Conservation (phyloP, 2,113 vertebrate genomes). For the Prietella phreatophila region DNA sequence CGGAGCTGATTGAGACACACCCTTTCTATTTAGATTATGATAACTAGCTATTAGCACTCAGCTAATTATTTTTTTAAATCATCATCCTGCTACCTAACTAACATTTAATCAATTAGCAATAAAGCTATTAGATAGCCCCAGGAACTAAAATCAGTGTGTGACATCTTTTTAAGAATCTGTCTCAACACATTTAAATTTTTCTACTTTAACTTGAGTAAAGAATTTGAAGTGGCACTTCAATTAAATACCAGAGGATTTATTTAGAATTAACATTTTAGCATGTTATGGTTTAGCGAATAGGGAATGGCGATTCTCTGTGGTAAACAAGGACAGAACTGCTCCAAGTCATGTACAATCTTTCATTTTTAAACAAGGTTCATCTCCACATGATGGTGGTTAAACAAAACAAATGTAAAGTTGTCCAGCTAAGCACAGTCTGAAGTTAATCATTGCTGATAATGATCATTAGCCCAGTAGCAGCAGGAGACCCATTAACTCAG, state of each 20-base stretch:
- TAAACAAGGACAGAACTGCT: not conserved
- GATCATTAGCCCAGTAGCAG: slow-evolving; percentile 9
- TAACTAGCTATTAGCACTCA: not conserved
- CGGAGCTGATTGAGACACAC: too few relatives aligned
- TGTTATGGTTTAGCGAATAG: not conserved
- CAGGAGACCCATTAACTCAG: slow-evolving; percentile 20
- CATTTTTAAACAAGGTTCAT: slow-evolving; percentile 11
- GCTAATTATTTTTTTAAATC: not conserved
- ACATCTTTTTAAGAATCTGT: not conserved
- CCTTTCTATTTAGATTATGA: not conserved
- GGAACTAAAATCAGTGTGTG: not conserved
- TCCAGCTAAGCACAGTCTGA: not conserved
- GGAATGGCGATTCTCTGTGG: not conserved
- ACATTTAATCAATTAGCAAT: not conserved
- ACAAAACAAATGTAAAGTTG: not conserved
- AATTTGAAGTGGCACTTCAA: not conserved
- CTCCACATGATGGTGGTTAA: not conserved
- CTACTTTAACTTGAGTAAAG: not conserved
- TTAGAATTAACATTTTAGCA: not conserved
- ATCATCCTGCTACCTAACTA: not conserved
- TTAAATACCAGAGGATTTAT: not conserved
- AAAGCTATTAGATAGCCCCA: not conserved
- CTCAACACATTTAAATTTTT: not conserved
- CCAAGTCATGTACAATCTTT: not conserved
- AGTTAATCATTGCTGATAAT: slow-evolving; percentile 5